Evolutionary conservation across 2,888 invertebrate species (phyloP).

Genomic region (Orchesella flavescens): DNA sequence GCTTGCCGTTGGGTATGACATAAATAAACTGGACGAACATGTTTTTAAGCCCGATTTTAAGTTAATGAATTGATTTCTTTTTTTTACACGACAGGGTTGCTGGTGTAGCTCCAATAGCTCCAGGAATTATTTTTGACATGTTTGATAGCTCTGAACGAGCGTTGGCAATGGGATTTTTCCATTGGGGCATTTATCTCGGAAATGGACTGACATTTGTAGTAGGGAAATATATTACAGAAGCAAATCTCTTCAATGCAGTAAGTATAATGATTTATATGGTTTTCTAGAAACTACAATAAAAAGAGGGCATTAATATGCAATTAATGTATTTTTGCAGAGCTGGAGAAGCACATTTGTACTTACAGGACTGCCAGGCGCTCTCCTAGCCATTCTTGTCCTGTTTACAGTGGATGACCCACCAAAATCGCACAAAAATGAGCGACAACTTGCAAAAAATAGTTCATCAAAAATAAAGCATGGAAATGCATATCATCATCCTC

Average conservation of each 20-base stretch:
- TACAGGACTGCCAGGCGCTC: constrained; percentile 83
- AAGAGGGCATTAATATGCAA: too few relatives aligned
- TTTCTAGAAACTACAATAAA: neutral
- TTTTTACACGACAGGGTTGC: constrained; percentile 79
- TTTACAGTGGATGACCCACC: constrained; percentile 85
- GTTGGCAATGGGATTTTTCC: constrained; percentile 91
- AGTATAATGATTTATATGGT: constrained; percentile 73
- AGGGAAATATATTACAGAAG: constrained; percentile 85
- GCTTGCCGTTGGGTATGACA: constrained; percentile 87
- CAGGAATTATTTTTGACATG: constrained; percentile 86
- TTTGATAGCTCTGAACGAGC: constrained; percentile 79
- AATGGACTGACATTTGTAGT: constrained; percentile 94
- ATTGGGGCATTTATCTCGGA: constrained; percentile 94
- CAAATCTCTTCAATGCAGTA: constrained; percentile 84
- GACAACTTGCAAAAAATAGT: neutral
- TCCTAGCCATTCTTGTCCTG: constrained; percentile 82
- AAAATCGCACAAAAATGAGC: constrained; percentile 75
- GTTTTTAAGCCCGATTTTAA: neutral
- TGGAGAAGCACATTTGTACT: constrained; percentile 90
- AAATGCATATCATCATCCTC: constrained; percentile 3
- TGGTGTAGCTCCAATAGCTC: constrained; percentile 89
- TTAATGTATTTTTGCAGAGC: constrained; percentile 79
- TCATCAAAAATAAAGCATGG: neutral
- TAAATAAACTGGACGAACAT: constrained; percentile 69
- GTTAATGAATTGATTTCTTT: neutral